Conservation (phyloP, 2,797 vertebrate species). For the Poecilia picta region DNA sequence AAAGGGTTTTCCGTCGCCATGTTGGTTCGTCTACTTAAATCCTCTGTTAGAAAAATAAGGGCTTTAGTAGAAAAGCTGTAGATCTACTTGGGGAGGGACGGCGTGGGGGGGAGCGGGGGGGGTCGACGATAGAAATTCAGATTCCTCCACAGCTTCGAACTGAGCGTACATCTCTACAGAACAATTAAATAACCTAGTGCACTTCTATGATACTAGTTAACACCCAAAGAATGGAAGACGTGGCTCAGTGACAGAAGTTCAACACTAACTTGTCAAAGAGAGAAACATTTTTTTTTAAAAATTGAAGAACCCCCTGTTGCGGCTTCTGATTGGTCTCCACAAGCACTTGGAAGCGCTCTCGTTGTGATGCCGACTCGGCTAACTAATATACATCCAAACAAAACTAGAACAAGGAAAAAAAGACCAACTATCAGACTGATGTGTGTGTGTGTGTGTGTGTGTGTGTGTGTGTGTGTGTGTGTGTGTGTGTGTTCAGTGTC, state of each 20-base stretch:
- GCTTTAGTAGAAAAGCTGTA: constrained; percentile 78
- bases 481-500: neutral
- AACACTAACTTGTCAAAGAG: neutral
- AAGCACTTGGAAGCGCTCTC: constrained; percentile 56
- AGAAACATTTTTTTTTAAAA: too few relatives aligned
- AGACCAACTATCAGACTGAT: constrained; percentile 1
- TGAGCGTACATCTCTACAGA: constrained; percentile 37
- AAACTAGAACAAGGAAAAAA: constrained; percentile 26
- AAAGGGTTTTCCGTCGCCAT: constrained; percentile 20
- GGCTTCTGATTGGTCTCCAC: constrained; percentile 27
- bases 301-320: constrained; percentile 51
- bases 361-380: constrained; percentile 33
- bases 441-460: neutral
- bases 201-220: constrained; percentile 38
- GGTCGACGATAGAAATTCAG: constrained; percentile 61
- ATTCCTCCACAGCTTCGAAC: constrained; percentile 30
- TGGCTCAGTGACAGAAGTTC: constrained; percentile 58
- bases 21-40: constrained; percentile 36
- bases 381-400: constrained; percentile 25
- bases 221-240: constrained; percentile 58
- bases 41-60: constrained; percentile 77
- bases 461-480: neutral
- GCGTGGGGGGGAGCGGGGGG: constrained; percentile 12
- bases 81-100: constrained; percentile 20
- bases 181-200: constrained; percentile 64